These are phyloP conservation scores for Listrodromus nycthemerus DNA, from an alignment of 2,888 invertebrate species.

Conservation along the genomic window DNA sequence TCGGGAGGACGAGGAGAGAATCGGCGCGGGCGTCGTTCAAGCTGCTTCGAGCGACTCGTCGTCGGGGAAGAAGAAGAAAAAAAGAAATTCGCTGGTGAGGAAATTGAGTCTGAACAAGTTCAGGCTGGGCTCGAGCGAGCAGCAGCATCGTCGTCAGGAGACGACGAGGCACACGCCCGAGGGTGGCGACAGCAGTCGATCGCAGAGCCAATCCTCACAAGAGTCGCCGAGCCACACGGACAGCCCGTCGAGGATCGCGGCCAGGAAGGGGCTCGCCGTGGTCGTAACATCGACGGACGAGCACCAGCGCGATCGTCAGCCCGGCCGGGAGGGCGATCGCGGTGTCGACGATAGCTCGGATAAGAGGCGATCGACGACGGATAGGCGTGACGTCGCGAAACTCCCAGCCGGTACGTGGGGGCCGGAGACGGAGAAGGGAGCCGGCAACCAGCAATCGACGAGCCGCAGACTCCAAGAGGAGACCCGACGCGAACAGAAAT, in stretches of 20 bases:
- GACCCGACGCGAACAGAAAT: constrained; percentile 63
- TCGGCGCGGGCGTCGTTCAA: constrained; percentile 24
- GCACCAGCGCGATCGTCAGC: constrained; percentile 18
- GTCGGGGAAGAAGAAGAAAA: constrained; percentile 77
- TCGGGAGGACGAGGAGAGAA: constrained; percentile 27
- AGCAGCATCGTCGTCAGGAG: constrained; percentile 60
- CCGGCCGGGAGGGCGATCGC: constrained; percentile 46
- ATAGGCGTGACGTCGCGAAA: constrained; percentile 63
- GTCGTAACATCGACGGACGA: constrained; percentile 38
- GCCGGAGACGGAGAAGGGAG: constrained; percentile 73
- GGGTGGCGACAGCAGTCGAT: constrained; percentile 80
- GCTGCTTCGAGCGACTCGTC: constrained; percentile 61
- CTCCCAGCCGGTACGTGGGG: constrained; percentile 58
- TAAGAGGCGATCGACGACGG: constrained; percentile 64
- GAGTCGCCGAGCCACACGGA: constrained; percentile 78
- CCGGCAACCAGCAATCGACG: constrained; percentile 51
- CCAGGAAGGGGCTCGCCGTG: constrained; percentile 64
- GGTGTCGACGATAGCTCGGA: constrained; percentile 43
- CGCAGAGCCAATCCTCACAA: constrained; percentile 81
- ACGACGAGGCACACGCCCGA: constrained; percentile 78
- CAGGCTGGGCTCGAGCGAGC: constrained; percentile 73
- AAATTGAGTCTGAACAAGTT: constrained; percentile 81
- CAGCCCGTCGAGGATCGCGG: constrained; percentile 69
- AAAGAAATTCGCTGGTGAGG: constrained; percentile 77
- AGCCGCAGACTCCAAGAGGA: constrained; percentile 65